Percentiles rank a stretch among this genome's conserved stretches.
phyloP scores from a whole-genome alignment of 2,888 invertebrate species.

The Subacronicta megacephala region DNA sequence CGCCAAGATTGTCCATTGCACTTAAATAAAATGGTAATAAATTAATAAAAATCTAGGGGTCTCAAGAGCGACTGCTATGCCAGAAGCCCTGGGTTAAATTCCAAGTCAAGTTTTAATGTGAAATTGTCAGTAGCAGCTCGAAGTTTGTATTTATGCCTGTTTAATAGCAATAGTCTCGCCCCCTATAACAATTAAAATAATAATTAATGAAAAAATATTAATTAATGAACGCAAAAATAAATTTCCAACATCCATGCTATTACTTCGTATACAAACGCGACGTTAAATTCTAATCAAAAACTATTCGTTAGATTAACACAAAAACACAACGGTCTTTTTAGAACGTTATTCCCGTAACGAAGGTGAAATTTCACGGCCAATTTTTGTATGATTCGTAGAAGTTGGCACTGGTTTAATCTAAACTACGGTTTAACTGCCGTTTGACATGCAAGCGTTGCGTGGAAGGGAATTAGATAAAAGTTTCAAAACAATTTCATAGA shows the following conservation, averaged over 20 bases:
- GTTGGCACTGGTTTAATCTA: conserved; percentile 86
- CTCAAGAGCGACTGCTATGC: no score
- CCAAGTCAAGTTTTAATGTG: no score
- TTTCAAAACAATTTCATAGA: conserved; percentile 74
- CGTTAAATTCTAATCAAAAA: conserved; percentile 34
- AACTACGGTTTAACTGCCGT: conserved; percentile 76
- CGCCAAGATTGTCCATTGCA: no score
- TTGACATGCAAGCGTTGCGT: conserved; percentile 78
- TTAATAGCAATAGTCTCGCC: no score
- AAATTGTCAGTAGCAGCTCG: no score
- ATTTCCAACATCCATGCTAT: conserved; percentile 15
- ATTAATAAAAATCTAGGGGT: no score
- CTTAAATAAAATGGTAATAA: no score
- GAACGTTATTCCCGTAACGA: conserved; percentile 75
- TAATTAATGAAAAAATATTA: no score
- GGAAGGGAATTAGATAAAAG: conserved; percentile 76
- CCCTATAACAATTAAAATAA: no score
- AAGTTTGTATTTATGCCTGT: no score
- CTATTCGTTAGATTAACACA: conserved; percentile 54
- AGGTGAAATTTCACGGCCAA: conserved; percentile 87
- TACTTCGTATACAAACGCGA: conserved; percentile 28
- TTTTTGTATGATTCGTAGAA: conserved; percentile 86
- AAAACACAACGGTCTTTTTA: conserved; percentile 69
- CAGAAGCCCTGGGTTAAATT: no score
- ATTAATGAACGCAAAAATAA: no score